phyloP scores from a whole-genome alignment of 2,888 invertebrate genomes.

The Cryptus viduatorius region DNA sequence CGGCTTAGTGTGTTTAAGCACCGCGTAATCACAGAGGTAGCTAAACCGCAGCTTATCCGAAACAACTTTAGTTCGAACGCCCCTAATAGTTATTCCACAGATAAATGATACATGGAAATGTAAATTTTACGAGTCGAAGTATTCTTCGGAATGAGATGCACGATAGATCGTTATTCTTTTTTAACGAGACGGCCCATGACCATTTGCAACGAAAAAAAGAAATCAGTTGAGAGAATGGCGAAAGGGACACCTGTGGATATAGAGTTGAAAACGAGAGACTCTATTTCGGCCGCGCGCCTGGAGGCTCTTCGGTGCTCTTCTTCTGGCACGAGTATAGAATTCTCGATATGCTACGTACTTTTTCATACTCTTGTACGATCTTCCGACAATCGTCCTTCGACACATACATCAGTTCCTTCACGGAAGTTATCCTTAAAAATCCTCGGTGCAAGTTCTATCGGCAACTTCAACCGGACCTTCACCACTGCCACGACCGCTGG shows the following conservation, averaged over 20 bases:
- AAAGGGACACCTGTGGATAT: conserved; percentile 66
- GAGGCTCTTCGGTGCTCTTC: conserved; percentile 21
- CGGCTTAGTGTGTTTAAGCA: too few relatives aligned
- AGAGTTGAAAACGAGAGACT: conserved; percentile 48
- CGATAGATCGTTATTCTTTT: conserved; percentile 39
- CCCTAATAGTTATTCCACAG: not conserved
- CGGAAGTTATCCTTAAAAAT: conserved; percentile 11
- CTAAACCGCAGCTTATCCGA: not conserved
- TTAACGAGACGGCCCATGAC: conserved; percentile 51
- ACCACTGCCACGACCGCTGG: not conserved
- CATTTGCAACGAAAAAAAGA: conserved; percentile 41
- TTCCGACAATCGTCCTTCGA: conserved; percentile 6
- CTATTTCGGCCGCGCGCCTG: conserved; percentile 31
- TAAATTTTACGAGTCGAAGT: not conserved
- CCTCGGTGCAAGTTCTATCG: not conserved
- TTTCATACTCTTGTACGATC: conserved; percentile 9
- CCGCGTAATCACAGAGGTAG: too few relatives aligned
- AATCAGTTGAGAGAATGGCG: conserved; percentile 53
- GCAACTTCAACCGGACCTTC: not conserved
- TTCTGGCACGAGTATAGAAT: conserved; percentile 42
- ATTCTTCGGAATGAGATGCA: not conserved
- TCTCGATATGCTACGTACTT: conserved; percentile 28
- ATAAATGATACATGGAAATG: conserved; percentile 15
- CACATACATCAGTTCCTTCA: not conserved
- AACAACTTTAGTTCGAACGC: not conserved